Evolutionary conservation across 2,113 vertebrate genomes (phyloP).

Genomic region (Euleptes europaea): DNA sequence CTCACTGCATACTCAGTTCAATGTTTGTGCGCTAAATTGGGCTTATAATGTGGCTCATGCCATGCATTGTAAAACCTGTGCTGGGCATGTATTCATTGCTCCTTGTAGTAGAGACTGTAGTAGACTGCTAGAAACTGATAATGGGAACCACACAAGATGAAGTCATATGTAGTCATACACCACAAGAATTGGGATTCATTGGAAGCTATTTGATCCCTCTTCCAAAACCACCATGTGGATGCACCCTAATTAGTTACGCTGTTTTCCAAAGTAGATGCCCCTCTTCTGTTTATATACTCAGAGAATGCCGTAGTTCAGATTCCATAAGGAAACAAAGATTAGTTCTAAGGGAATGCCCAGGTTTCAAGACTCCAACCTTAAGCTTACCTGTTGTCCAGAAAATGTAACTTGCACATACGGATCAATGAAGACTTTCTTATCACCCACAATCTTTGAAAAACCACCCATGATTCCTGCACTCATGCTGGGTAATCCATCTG

Average conservation of each 20-base stretch:
- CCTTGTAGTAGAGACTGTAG: too few relatives aligned
- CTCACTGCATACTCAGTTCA: neutral
- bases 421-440: conserved; percentile 86
- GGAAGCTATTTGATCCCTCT: neutral
- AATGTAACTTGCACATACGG: conserved; percentile 89
- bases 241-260: neutral
- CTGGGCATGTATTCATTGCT: neutral
- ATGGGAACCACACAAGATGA: too few relatives aligned
- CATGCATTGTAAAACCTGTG: neutral
- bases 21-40: neutral
- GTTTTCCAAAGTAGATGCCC: neutral
- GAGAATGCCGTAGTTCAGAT: neutral
- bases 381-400: conserved; percentile 87
- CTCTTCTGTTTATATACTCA: neutral
- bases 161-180: too few relatives aligned
- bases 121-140: too few relatives aligned
- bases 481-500: conserved; percentile 89
- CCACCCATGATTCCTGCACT: conserved; percentile 85
- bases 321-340: neutral
- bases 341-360: fast-evolving
- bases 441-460: conserved; percentile 85
- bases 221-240: neutral
- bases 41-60: neutral
- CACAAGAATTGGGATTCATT: neutral
- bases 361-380: neutral